phyloP scores from a whole-genome alignment of 2,113 vertebrate species.

The Anhinga rufa region DNA sequence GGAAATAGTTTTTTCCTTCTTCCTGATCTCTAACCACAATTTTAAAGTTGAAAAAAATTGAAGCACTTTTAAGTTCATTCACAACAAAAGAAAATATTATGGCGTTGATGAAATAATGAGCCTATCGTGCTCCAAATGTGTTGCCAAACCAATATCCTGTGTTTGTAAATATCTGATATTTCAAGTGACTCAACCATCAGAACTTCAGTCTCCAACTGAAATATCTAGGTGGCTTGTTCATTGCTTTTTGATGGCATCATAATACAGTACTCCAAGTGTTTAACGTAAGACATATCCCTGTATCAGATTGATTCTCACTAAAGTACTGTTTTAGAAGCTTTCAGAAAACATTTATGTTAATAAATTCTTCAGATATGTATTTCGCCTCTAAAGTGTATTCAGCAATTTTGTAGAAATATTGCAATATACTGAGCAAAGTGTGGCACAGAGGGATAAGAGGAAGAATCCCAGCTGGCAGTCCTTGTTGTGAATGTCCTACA shows the following conservation, averaged over 20 bases:
- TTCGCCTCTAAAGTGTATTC: neutral
- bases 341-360: neutral
- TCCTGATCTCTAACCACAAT: neutral
- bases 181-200: neutral
- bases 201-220: neutral
- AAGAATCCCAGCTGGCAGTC: neutral
- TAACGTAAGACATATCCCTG: neutral
- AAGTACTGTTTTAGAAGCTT: neutral
- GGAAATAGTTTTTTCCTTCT: neutral
- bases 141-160: neutral
- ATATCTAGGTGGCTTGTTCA: rapidly evolving
- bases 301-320: neutral
- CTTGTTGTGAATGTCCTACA: neutral
- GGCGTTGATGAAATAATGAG: neutral
- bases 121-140: rapidly evolving
- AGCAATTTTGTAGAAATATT: neutral
- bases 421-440: neutral
- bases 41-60: neutral
- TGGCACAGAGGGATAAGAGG: neutral
- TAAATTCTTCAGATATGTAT: neutral
- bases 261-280: neutral
- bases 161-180: neutral
- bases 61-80: neutral
- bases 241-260: neutral
- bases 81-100: neutral